These are phyloP conservation scores for Diceros bicornis DNA, from an alignment of 2,797 vertebrate species.

Conservation along the genomic window DNA sequence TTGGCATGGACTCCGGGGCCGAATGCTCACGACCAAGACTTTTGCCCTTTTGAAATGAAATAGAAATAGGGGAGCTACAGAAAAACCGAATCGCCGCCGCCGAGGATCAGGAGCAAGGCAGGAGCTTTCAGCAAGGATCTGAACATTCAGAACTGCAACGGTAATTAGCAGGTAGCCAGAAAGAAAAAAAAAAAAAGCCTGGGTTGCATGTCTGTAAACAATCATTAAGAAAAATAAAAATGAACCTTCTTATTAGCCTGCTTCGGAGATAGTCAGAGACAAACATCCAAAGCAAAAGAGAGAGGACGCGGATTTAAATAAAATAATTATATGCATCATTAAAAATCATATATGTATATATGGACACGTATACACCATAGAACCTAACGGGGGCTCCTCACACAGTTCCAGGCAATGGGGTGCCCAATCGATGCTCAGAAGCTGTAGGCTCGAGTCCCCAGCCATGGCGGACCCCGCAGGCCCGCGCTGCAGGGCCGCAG, in stretches of 20 bases:
- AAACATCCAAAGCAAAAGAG: constrained; percentile 37
- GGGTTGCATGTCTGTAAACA: constrained; percentile 73
- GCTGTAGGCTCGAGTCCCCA: not conserved
- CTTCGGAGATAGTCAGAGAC: constrained; percentile 52
- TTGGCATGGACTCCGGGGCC: constrained; percentile 94
- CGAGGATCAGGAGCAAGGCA: constrained; percentile 81
- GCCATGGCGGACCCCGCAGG: not conserved
- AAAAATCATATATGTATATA: constrained; percentile 3
- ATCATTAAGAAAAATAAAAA: constrained; percentile 78
- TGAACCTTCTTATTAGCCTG: constrained; percentile 56
- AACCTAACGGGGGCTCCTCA: not conserved
- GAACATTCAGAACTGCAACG: constrained; percentile 55
- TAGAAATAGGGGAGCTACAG: constrained; percentile 82
- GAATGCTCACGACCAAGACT: constrained; percentile 92
- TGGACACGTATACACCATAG: not conserved
- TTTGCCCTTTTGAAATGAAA: constrained; percentile 96
- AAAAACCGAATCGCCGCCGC: constrained; percentile 85
- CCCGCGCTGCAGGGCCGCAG: constrained; percentile 62
- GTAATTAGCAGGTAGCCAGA: constrained; percentile 84
- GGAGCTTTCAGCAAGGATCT: constrained; percentile 65
- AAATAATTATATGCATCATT: constrained; percentile 66
- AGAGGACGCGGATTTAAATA: constrained; percentile 50
- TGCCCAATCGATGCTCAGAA: not conserved
- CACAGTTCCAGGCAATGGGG: not conserved
- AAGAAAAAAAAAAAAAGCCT: not conserved